phyloP scores from a whole-genome alignment of 1,140 invertebrate species.

The Panulirus ornatus region DNA sequence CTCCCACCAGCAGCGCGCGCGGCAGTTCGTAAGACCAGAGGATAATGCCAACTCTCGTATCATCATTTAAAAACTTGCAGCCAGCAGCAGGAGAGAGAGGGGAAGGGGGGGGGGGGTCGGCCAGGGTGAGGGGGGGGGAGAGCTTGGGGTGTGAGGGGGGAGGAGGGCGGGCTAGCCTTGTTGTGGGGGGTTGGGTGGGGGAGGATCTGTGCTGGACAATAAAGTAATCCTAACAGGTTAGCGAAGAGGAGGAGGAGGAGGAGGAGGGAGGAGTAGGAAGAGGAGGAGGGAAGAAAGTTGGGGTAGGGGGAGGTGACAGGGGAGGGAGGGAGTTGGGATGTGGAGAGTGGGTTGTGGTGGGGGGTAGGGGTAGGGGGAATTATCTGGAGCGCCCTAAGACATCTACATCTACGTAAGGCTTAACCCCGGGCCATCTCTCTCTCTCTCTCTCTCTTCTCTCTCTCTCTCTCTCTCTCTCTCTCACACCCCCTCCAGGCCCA shows the following conservation, averaged over 20 bases:
- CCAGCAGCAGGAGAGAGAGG: too few relatives aligned
- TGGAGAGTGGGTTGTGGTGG: not conserved
- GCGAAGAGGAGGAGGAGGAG: not conserved
- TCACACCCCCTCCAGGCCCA: constrained; percentile 1
- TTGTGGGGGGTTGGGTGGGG: too few relatives aligned
- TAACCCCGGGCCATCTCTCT: not conserved
- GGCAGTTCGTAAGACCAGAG: too few relatives aligned
- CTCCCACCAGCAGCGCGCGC: too few relatives aligned
- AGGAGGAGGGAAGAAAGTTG: not conserved
- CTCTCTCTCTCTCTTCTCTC: not conserved
- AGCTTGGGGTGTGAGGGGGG: too few relatives aligned
- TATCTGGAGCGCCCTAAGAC: too few relatives aligned
- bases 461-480: not conserved
- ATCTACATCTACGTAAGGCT: too few relatives aligned
- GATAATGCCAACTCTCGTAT: too few relatives aligned
- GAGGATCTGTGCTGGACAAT: constrained; percentile 24
- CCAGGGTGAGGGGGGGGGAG: not conserved
- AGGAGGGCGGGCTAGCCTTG: too few relatives aligned
- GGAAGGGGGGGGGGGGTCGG: constrained; percentile 1
- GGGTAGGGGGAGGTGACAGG: not conserved
- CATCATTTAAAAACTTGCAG: constrained; percentile 68
- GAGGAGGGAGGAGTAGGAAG: not conserved
- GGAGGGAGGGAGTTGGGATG: not conserved
- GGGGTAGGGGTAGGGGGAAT: not conserved
- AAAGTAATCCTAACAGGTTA: constrained; percentile 32